A percentile compares a stretch with the other conserved stretches of the same genome.
Conservation (phyloP, 2,888 invertebrate genomes). For the Diarsia dahlii region DNA sequence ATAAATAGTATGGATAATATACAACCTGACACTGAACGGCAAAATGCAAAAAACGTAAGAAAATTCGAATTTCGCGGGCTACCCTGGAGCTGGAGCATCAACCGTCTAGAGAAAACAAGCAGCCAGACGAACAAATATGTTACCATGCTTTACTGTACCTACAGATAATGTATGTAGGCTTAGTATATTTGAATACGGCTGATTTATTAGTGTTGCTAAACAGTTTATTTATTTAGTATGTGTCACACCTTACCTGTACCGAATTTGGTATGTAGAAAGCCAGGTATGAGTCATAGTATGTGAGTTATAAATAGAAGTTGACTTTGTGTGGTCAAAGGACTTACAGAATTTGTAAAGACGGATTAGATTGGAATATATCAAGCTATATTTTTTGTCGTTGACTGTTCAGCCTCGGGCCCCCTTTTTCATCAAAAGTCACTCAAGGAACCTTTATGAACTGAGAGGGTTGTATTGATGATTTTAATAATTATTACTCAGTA, state of each 20-base stretch:
- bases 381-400: neutral
- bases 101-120: too few species aligned
- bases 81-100: too few species aligned
- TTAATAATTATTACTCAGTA: too few species aligned
- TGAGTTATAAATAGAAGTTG: slow-evolving; percentile 39
- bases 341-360: slow-evolving; percentile 2
- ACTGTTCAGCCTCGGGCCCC: neutral
- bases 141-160: too few species aligned
- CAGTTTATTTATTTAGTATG: slow-evolving; percentile 53
- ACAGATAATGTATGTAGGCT: slow-evolving; percentile 15
- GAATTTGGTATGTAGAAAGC: slow-evolving; percentile 62
- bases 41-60: too few species aligned
- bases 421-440: too few species aligned
- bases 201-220: slow-evolving; percentile 54
- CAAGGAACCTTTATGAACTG: too few species aligned
- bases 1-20: too few species aligned
- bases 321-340: slow-evolving; percentile 26
- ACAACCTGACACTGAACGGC: too few species aligned
- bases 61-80: too few species aligned
- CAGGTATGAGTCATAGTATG: slow-evolving; percentile 44
- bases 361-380: slow-evolving; percentile 10
- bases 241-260: slow-evolving; percentile 55
- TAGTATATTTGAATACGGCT: slow-evolving; percentile 35
- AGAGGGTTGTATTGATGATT: too few species aligned
- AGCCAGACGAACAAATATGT: slow-evolving; percentile 11